Evolutionary conservation across 2,888 invertebrate species (phyloP).

Genomic region (Itoplectis maculator): DNA sequence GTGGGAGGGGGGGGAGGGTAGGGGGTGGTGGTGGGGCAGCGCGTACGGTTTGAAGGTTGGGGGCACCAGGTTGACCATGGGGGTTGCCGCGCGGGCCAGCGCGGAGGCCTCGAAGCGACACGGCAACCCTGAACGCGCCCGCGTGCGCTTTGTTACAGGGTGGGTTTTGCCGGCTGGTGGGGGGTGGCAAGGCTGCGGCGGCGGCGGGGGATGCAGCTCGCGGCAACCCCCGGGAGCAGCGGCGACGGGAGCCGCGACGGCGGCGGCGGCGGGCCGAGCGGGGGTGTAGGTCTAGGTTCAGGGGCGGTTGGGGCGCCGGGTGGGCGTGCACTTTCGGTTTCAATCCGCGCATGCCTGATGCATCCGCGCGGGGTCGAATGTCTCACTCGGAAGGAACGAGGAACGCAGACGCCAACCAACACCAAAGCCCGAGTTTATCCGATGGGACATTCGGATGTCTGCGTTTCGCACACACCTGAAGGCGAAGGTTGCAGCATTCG

Average conservation of each 20-base stretch:
- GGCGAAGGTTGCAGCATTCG: not conserved
- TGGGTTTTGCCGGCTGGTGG: constrained; percentile 30
- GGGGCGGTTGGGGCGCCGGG: constrained; percentile 75
- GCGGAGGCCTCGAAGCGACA: constrained; percentile 41
- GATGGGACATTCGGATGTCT: constrained; percentile 1
- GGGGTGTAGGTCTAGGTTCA: constrained; percentile 83
- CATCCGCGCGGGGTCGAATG: constrained; percentile 61
- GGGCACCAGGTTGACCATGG: constrained; percentile 79
- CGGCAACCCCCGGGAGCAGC: constrained; percentile 33
- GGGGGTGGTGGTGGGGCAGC: constrained; percentile 30
- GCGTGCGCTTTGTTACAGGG: constrained; percentile 41
- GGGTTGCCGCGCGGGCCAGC: constrained; percentile 60
- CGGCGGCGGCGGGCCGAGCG: constrained; percentile 44
- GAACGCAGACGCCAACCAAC: constrained; percentile 45
- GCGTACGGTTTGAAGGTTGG: constrained; percentile 80
- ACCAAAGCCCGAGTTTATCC: constrained; percentile 10
- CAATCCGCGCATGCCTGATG: constrained; percentile 80
- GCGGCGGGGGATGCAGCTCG: constrained; percentile 62
- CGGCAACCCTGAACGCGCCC: constrained; percentile 63
- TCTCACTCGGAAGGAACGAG: constrained; percentile 51
- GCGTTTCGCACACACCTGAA: not conserved
- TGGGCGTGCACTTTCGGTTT: constrained; percentile 84
- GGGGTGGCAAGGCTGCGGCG: constrained; percentile 13
- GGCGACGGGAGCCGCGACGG: too few relatives aligned
- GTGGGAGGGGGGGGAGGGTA: constrained; percentile 35